phyloP scores from a whole-genome alignment of 2,797 vertebrate genomes.

The Anguilla anguilla region DNA sequence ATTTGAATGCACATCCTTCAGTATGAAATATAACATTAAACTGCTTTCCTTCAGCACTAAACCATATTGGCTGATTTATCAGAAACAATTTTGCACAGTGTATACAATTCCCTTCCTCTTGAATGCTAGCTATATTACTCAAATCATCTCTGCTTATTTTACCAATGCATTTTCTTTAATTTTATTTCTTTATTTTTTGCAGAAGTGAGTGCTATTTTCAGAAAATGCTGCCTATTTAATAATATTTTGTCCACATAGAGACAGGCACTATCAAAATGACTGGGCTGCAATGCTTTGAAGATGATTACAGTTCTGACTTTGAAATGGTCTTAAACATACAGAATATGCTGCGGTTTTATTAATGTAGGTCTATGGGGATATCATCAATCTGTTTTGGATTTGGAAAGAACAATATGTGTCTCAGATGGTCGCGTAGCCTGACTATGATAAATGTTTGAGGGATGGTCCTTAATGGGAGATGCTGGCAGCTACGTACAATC shows the following conservation, averaged over 20 bases:
- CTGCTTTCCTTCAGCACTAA: conserved; percentile 9
- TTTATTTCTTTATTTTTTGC: background rate
- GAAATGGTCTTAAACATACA: conserved; percentile 29
- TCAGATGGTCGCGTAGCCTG: conserved; percentile 24
- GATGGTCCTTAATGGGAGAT: conserved; percentile 40
- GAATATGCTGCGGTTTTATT: conserved; percentile 24
- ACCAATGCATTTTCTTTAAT: background rate
- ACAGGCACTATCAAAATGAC: conserved; percentile 21
- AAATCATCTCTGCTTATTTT: conserved; percentile 30
- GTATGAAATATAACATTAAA: conserved; percentile 18
- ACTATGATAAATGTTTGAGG: conserved; percentile 52
- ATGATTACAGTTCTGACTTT: conserved; percentile 1
- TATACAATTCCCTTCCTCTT: background rate
- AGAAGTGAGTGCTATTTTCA: background rate
- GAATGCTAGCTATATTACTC: conserved; percentile 26
- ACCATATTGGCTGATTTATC: conserved; percentile 27
- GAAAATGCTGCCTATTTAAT: conserved; percentile 27
- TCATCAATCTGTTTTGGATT: conserved; percentile 24
- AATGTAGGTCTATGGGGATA: conserved; percentile 25
- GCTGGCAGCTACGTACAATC: conserved; percentile 30
- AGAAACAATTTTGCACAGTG: background rate
- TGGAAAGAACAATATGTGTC: conserved; percentile 30
- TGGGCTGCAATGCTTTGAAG: conserved; percentile 13
- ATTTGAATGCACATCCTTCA: background rate
- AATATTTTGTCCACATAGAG: conserved; percentile 29